Base-by-base conservation (phyloP, 2,888 invertebrate species). In the Lasioglossum malachurum region DNA sequence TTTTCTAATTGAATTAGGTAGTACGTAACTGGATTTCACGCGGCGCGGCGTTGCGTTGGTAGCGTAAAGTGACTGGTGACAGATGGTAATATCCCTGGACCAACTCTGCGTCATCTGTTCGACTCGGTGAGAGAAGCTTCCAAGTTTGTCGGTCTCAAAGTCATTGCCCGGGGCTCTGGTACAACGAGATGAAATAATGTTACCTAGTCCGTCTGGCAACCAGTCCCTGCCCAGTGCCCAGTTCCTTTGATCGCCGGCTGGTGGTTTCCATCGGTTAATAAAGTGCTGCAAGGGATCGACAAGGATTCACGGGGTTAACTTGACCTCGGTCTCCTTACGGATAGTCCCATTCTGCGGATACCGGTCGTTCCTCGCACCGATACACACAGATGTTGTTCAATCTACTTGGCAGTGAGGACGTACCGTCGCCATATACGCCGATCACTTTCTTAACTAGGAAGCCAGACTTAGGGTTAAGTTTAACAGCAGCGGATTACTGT, bases 91-190 rank as follows among this genome's bases (percentile, higher is more conserved):
- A 64, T 57, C 87, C 72, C 35, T 76, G 64, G 64, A 27, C 10
- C 71, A 69, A 60, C 69, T 75, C 71, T 75, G 77, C 49, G 78
- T 83, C 77, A 73, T 44, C 44, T 35, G 74, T 60, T 12, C 87
- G 78, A 74, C 64, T 73, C 67, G 64, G 75, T 78, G 76, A 64
- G 64, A 71, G 85, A 81, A 75, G 82, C 44, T 87, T 89, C 91
- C 90, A 92, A 91, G 88, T 92, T 92, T 89, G 92, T 89, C 89
- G 84, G 76, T 91, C 91, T 93, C 93, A 93, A 94, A 94, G 93
- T 92, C 93, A 92, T 91, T 91, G 94, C 94, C 91, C 84, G 90
- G 64, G 93, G 93, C 93, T 93, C 90, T 92, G 92, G 91, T 90
- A 87, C 90, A 93, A 90, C 88, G 87, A 91, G 89, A 90, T 90